These are phyloP conservation scores for Xiphorhynchus elegans DNA, from an alignment of 2,113 vertebrate genomes.

Conservation along the genomic window DNA sequence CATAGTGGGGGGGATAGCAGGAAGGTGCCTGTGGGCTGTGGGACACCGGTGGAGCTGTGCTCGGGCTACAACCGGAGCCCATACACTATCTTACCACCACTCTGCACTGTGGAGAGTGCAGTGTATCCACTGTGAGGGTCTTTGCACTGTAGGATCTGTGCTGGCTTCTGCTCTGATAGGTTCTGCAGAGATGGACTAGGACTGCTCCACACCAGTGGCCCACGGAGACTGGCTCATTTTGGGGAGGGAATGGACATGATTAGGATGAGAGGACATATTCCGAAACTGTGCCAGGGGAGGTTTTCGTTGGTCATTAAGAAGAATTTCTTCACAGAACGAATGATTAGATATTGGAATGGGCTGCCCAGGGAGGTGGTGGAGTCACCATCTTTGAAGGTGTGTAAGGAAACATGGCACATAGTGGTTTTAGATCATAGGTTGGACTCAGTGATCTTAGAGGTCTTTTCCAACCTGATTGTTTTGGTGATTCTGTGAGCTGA, in stretches of 20 bases:
- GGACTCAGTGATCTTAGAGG: background rate
- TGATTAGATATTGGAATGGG: background rate
- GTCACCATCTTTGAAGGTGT: background rate
- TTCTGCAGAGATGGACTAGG: background rate
- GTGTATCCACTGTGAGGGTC: too few species aligned
- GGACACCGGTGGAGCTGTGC: background rate
- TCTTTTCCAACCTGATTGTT: background rate
- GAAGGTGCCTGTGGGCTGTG: background rate
- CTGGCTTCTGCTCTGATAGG: background rate
- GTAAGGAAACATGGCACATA: background rate
- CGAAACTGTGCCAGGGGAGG: background rate
- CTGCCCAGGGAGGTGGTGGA: background rate
- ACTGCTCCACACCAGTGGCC: too few species aligned
- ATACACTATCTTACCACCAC: background rate
- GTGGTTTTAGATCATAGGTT: background rate
- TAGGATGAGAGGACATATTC: background rate
- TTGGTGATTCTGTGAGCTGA: background rate
- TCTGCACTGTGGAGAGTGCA: accelerated
- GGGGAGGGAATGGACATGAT: background rate
- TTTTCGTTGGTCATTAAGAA: background rate
- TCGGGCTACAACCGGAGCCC: accelerated
- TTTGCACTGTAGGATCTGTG: background rate
- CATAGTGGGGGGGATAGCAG: accelerated
- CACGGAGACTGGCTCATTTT: background rate
- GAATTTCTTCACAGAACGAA: background rate